These are phyloP conservation scores for Scaptomyza hsui DNA, from an alignment of 1,140 invertebrate species.

Conservation along the genomic window DNA sequence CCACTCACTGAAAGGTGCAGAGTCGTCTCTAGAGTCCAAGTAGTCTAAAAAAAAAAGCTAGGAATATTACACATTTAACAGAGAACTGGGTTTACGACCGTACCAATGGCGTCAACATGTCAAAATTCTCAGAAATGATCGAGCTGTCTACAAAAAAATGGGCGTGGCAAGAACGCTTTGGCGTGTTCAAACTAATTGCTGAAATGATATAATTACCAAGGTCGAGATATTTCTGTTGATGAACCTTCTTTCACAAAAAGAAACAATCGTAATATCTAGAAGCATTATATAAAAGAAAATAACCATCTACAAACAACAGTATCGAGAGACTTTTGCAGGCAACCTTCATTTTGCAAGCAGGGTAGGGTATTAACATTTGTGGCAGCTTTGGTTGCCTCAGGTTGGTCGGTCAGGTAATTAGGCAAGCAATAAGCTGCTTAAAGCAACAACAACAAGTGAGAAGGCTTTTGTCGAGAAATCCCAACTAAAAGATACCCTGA, in stretches of 20 bases:
- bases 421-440: slow-evolving; percentile 76
- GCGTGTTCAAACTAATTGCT: slow-evolving; percentile 37
- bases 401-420: slow-evolving; percentile 73
- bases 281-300: background rate
- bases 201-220: slow-evolving; percentile 22
- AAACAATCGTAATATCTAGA: background rate
- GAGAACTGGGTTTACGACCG: slow-evolving; percentile 72
- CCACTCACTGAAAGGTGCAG: slow-evolving; percentile 21
- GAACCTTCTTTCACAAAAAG: background rate
- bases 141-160: slow-evolving; percentile 13
- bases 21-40: slow-evolving; percentile 30
- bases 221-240: slow-evolving; percentile 6
- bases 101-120: slow-evolving; percentile 42
- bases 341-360: slow-evolving; percentile 48
- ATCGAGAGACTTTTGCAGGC: slow-evolving; percentile 4
- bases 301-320: slow-evolving; percentile 36
- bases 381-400: slow-evolving; percentile 44
- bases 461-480: too few relatives aligned
- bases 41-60: slow-evolving; percentile 30
- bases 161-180: slow-evolving; percentile 22
- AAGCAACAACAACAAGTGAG: slow-evolving; percentile 42
- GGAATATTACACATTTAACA: slow-evolving; percentile 47
- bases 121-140: slow-evolving; percentile 57
- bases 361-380: slow-evolving; percentile 27
- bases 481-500: slow-evolving; percentile 34